These are phyloP conservation scores for Pinna nobilis DNA, from an alignment of 1,140 invertebrate genomes.

Conservation along the genomic window DNA sequence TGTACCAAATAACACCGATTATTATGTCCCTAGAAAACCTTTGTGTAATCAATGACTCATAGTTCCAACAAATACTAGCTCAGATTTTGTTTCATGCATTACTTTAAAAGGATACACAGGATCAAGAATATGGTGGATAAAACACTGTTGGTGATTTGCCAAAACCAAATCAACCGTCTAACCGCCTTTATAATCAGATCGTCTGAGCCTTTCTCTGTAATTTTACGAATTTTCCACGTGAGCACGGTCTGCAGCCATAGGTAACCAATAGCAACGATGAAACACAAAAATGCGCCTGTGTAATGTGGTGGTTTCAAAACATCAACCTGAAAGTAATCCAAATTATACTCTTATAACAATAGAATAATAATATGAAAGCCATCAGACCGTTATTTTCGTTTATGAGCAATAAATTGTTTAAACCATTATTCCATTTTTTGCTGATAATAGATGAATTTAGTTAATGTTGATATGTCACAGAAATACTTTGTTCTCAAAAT, in stretches of 20 bases:
- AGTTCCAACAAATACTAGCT: no score
- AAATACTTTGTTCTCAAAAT: no score
- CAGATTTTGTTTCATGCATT: not conserved
- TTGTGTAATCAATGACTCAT: no score
- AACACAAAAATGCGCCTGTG: conserved; percentile 82
- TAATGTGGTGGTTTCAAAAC: conserved; percentile 82
- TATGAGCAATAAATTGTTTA: not conserved
- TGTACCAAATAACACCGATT: not conserved
- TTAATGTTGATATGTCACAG: no score
- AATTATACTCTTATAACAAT: not conserved
- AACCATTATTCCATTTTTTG: no score
- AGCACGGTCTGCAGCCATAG: conserved; percentile 81
- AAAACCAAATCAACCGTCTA: conserved; percentile 69
- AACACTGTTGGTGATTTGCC: conserved; percentile 78
- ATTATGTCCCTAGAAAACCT: not conserved
- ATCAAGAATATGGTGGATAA: conserved; percentile 79
- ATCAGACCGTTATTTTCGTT: not conserved
- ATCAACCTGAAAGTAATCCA: conserved; percentile 78
- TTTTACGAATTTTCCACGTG: conserved; percentile 75
- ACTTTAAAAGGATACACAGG: conserved; percentile 67
- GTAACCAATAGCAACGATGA: conserved; percentile 81
- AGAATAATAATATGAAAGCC: not conserved
- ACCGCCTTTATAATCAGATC: conserved; percentile 30
- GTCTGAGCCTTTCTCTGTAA: conserved; percentile 77
- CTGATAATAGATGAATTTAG: no score